Evolutionary conservation across 2,888 invertebrate species (phyloP), one percentile per base, ranked within the genome.

Genomic region (Caenorhabditis sinica): DNA sequence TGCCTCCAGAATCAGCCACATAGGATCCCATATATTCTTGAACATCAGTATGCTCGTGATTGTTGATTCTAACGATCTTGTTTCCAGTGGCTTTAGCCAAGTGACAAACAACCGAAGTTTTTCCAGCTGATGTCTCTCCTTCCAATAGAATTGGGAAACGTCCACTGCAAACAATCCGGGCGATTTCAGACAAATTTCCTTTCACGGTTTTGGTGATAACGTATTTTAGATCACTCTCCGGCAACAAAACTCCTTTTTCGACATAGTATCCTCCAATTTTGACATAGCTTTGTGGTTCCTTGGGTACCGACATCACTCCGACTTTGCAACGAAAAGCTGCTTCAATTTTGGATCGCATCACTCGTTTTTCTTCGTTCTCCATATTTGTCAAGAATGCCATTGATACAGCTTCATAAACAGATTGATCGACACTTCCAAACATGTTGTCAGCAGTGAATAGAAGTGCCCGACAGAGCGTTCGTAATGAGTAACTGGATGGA

Each of bases 21-120:
- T 99, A 99, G 9, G 96, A 96, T 0, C 99, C 99, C 76, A 99
- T 95, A 92, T 99, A 88, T 79, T 89, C 90, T 74, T 92, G 92
- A 2, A 99, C 94, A 93, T 99, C 99, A 0, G 99, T 99, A 93
- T 99, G 98, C 93, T 99, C 98, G 92, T 99, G 99, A 93, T 99
- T 99, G 93, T 99, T 99, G 90, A 99, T 97, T 87, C 99, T 94
- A 2, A 97, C 95, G 91, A 98, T 97, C 75, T 95, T 95, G 93
- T 98, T 97, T 15, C 99, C 99, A 43, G 97, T 96, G 0, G 96
- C 95, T 93, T 95, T 95, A 0, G 98, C 98, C 86, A 99, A 95
- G 94, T 96, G 98, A 0, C 96, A 96, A 72, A 99, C 97, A 65
- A 99, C 94, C 92, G 97, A 97, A 0, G 99, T 99, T 94, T 99